Evolutionary conservation across 2,888 invertebrate species (phyloP).

Genomic region (Pomacea canaliculata): DNA sequence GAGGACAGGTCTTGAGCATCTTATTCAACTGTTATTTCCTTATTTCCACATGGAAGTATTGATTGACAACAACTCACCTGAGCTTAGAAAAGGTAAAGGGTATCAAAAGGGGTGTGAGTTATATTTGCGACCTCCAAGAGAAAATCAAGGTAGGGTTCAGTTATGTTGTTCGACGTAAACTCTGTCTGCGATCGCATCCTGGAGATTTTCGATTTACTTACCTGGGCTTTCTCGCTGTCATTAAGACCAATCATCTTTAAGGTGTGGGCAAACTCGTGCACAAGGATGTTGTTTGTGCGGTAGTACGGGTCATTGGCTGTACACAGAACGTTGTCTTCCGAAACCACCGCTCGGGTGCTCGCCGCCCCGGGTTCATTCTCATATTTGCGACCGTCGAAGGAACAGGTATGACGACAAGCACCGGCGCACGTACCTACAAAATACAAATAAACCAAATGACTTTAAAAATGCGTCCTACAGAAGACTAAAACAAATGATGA

Average conservation of each 20-base stretch:
- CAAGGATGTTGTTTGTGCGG: conserved; percentile 40
- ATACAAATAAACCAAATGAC: too few species aligned
- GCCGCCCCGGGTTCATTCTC: conserved; percentile 41
- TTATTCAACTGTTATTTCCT: too few species aligned
- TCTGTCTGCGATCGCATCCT: too few species aligned
- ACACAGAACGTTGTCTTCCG: conserved; percentile 49
- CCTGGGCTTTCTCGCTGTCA: background rate
- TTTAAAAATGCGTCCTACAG: background rate
- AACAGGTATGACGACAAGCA: conserved; percentile 43
- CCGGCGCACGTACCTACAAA: conserved; percentile 26
- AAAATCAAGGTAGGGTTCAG: too few species aligned
- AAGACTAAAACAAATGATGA: background rate
- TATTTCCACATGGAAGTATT: too few species aligned
- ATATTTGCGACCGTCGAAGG: conserved; percentile 51
- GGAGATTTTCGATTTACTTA: background rate
- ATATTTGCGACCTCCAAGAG: too few species aligned
- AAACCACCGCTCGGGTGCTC: conserved; percentile 31
- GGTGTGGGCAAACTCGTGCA: conserved; percentile 43
- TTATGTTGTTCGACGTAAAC: too few species aligned
- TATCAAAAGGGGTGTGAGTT: too few species aligned
- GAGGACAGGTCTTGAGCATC: too few species aligned
- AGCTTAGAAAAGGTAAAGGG: too few species aligned
- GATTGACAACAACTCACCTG: too few species aligned
- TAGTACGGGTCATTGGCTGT: conserved; percentile 42
- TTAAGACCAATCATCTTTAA: background rate